phyloP scores from a whole-genome alignment of 2,113 vertebrate species.

The Alosa alosa region DNA sequence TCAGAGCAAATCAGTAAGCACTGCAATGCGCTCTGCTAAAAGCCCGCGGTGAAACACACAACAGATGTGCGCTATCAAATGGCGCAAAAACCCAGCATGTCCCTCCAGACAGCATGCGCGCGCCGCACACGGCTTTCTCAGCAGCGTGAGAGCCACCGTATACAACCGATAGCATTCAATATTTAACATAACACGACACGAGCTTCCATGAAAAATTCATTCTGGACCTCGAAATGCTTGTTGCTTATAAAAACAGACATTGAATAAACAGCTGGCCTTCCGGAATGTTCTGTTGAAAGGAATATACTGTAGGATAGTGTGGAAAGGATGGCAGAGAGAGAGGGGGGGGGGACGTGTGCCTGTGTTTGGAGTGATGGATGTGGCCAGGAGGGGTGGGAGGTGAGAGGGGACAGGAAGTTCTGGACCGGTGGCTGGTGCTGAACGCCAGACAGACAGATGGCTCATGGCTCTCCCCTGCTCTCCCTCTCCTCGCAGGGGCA shows the following conservation, averaged over 20 bases:
- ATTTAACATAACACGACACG: not conserved
- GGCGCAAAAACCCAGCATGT: not conserved
- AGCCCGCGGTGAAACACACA: not conserved
- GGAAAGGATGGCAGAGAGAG: not conserved
- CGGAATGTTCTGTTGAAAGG: not conserved
- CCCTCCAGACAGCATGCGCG: not conserved
- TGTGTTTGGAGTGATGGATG: conserved; percentile 14
- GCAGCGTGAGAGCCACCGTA: not conserved
- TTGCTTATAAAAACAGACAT: conserved; percentile 11
- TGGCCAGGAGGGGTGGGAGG: conserved; percentile 27
- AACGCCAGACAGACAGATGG: conserved; percentile 56
- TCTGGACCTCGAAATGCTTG: not conserved
- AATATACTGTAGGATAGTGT: not conserved
- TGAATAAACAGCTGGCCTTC: not conserved
- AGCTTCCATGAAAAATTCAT: conserved; percentile 11
- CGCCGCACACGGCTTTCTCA: not conserved
- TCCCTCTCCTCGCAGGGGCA: not conserved
- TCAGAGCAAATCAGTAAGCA: conserved; percentile 44
- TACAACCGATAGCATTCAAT: conserved; percentile 12
- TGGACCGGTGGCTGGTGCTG: conserved; percentile 46
- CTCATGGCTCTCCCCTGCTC: conserved; percentile 21
- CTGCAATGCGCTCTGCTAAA: not conserved
- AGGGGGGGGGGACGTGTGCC: not conserved
- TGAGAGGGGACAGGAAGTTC: conserved; percentile 19
- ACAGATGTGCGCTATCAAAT: not conserved